phyloP scores from a whole-genome alignment of 2,888 invertebrate species.

The Acleris literana region DNA sequence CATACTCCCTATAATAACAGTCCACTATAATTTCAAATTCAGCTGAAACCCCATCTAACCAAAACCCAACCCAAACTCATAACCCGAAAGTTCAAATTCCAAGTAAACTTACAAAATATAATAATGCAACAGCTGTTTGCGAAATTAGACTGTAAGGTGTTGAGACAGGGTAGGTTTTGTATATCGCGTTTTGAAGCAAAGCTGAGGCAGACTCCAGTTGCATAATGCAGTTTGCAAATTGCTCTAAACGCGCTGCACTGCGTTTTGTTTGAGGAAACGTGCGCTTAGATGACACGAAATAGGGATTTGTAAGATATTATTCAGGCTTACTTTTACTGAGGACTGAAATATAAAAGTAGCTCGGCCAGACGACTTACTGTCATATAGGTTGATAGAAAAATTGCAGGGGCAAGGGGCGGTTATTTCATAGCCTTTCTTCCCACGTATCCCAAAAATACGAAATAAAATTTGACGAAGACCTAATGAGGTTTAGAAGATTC shows the following conservation, averaged over 20 bases:
- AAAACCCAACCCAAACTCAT: neutral
- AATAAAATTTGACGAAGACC: too few species aligned
- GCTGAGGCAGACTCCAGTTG: constrained; percentile 40
- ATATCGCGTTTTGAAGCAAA: neutral
- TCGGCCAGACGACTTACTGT: too few species aligned
- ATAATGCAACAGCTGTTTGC: neutral
- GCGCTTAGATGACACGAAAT: neutral
- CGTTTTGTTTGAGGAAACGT: constrained; percentile 4
- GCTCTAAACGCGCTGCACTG: constrained; percentile 40
- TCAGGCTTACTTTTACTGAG: neutral
- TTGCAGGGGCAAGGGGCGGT: too few species aligned
- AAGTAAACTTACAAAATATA: neutral
- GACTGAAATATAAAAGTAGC: too few species aligned
- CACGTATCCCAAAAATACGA: too few species aligned
- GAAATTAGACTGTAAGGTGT: neutral
- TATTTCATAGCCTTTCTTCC: too few species aligned
- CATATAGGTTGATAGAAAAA: too few species aligned
- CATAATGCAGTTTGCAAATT: constrained; percentile 55
- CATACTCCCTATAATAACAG: too few species aligned
- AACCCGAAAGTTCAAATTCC: neutral
- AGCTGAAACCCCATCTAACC: too few species aligned
- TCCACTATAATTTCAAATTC: too few species aligned
- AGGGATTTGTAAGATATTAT: neutral
- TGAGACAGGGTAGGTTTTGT: neutral
- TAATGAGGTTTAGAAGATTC: too few species aligned